phyloP scores from a whole-genome alignment of 2,888 invertebrate genomes.

The Nephrotoma flavescens region DNA sequence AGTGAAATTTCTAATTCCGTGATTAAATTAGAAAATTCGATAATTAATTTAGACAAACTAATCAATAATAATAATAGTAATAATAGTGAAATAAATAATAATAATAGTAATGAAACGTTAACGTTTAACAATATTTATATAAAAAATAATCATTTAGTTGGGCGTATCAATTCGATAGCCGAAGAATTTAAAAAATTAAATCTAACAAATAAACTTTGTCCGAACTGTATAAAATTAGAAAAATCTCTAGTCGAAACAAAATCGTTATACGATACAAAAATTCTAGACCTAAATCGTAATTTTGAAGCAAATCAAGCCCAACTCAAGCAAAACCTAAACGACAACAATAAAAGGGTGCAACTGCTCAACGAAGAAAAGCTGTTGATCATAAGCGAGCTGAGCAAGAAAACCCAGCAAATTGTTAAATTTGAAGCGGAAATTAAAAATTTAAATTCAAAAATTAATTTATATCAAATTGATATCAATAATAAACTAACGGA shows the following conservation, averaged over 20 bases:
- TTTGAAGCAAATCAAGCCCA: neutral
- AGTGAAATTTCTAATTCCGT: slow-evolving; percentile 22
- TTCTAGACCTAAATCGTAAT: neutral
- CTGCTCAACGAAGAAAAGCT: neutral
- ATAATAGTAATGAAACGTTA: neutral
- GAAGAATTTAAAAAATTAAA: slow-evolving; percentile 9
- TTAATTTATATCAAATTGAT: neutral
- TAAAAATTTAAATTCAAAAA: neutral
- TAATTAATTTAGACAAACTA: neutral
- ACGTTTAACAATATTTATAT: neutral
- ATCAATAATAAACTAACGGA: neutral
- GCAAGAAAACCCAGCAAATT: neutral
- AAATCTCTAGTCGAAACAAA: neutral
- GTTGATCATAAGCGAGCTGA: neutral
- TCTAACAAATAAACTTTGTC: neutral
- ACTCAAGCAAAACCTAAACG: neutral
- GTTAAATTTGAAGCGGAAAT: neutral
- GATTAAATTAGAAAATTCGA: slow-evolving; percentile 18
- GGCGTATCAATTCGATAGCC: neutral
- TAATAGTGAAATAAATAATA: neutral
- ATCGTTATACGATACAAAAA: neutral
- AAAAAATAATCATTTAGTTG: neutral
- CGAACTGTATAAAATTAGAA: neutral
- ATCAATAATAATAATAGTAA: neutral
- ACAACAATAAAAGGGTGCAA: neutral